phyloP scores from a whole-genome alignment of 2,888 invertebrate genomes.

The Cantharis lateralis region DNA sequence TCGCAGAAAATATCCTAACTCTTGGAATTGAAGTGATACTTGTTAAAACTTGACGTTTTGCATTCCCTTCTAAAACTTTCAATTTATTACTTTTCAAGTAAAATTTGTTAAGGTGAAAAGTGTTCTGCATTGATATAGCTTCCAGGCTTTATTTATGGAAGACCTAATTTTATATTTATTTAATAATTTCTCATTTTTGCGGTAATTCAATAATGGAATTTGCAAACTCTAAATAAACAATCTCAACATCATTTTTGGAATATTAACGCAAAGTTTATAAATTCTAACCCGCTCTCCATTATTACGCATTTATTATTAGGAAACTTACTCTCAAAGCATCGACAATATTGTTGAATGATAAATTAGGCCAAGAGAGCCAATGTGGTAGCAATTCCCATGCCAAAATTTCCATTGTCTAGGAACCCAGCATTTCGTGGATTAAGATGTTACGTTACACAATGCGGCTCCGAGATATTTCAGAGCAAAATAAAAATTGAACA shows the following conservation, averaged over 20 bases:
- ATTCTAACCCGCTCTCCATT: background rate
- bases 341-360: background rate
- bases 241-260: background rate
- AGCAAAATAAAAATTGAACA: background rate
- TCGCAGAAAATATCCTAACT: background rate
- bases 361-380: background rate
- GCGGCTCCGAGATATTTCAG: background rate
- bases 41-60: background rate
- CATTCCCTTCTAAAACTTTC: background rate
- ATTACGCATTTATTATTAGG: background rate
- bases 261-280: background rate
- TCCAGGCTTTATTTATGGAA: background rate
- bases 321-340: background rate
- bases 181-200: background rate
- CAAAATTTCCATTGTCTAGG: background rate
- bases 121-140: background rate
- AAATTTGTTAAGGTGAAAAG: background rate
- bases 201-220: background rate
- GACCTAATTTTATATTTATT: background rate
- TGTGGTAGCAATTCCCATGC: background rate
- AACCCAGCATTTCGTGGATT: background rate
- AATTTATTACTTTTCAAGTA: background rate
- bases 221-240: background rate
- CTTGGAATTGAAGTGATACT: background rate
- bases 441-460: background rate